phyloP scores from a whole-genome alignment of 2,888 invertebrate species.

The Drosophila anomalipes region DNA sequence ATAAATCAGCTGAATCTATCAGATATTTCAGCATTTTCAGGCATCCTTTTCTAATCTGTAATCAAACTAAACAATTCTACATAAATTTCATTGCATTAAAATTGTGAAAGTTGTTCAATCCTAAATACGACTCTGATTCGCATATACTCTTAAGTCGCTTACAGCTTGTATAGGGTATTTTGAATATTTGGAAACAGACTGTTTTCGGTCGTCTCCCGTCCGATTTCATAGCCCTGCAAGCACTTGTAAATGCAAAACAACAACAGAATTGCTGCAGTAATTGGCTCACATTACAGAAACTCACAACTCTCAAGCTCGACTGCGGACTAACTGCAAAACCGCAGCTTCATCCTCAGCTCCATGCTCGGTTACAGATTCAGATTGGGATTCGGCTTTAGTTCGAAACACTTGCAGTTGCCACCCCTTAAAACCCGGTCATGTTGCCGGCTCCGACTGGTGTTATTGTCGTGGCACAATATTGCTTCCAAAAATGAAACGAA shows the following conservation, averaged over 20 bases:
- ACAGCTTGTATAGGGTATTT: not conserved
- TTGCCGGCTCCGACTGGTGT: constrained; percentile 49
- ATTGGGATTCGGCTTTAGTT: constrained; percentile 10
- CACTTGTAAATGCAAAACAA: constrained; percentile 5
- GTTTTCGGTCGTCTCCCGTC: not conserved
- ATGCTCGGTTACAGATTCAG: constrained; percentile 5
- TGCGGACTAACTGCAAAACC: constrained; percentile 38
- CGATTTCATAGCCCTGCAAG: not conserved
- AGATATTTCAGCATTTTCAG: not conserved
- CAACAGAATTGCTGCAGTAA: constrained; percentile 30
- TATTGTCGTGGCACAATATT: constrained; percentile 80
- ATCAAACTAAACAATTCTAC: not conserved
- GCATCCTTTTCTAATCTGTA: not conserved
- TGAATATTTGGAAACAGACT: not conserved
- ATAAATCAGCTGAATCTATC: not conserved
- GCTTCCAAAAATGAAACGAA: constrained; percentile 77
- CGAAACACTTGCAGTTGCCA: constrained; percentile 15
- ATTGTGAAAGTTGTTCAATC: not conserved
- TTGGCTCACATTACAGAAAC: constrained; percentile 77
- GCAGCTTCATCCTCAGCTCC: constrained; percentile 28
- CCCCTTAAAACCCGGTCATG: constrained; percentile 39
- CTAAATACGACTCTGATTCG: not conserved
- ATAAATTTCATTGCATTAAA: too few species aligned
- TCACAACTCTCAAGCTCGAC: constrained; percentile 41
- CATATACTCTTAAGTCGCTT: not conserved